Base-by-base conservation (phyloP, 2,797 vertebrate species). In the Pseudochaenichthys georgianus region DNA sequence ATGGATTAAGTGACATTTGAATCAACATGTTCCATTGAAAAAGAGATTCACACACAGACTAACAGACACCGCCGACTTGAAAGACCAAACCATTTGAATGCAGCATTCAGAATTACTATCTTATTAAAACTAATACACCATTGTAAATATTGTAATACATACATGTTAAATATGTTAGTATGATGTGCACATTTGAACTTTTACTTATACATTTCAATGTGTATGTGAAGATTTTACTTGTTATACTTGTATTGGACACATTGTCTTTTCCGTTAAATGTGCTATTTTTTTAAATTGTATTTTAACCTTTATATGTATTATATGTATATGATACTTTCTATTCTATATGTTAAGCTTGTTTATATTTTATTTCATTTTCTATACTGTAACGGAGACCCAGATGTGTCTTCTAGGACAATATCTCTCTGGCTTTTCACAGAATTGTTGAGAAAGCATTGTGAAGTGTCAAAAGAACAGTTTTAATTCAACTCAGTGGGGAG, bases 401-500 rank as follows among this genome's bases (percentile, higher is more conserved):
- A 28, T 28, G 28, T 42, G 31, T 45, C 21, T 48, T 67, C 0
- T 2, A 57, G 53, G 41, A 69, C 43, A 55, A 52, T n/a, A 15
- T 70, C 69, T 66, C 38, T 0, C 62, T 42, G 57, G 57, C 28
- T 74, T 68, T 57, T 58, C 31, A 11, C 60, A 57, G 64, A 64
- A 59, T 71, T 65, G 6, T n/a, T 1, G 47, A 70, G 16, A 64
- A 54, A 48, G 65, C 55, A 63, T 76, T 64, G 53, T 42, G 47
- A 51, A 41, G 64, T 87, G 82, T 75, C 17, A 52, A 81, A 63
- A 70, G 63, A 77, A 38, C 34, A 0, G 9, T 59, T 84, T 84
- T 75, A 74, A 81, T 83, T 70, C 19, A 59, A 63, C 68, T 71
- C 81, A 31, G 80, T 41, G 57, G 78, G 70, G 71, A 77, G 54